These are phyloP conservation scores for Gonocerus acuteangulatus DNA, from an alignment of 2,888 invertebrate species.

Conservation along the genomic window DNA sequence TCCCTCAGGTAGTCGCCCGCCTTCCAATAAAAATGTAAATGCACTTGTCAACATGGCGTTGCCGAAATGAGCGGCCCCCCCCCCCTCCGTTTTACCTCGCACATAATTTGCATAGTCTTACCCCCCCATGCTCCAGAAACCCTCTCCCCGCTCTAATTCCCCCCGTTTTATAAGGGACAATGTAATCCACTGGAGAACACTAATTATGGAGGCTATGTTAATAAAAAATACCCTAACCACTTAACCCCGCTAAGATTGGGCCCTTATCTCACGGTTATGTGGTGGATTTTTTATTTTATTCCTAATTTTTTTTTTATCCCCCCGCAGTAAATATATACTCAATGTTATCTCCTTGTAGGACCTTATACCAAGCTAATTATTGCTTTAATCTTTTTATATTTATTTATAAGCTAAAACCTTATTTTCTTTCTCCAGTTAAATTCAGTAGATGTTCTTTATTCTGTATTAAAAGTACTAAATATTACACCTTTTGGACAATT, in stretches of 20 bases:
- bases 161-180: conserved; percentile 13
- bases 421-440: no score
- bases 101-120: no score
- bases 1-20: background rate
- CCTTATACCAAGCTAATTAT: no score
- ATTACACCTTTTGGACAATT: no score
- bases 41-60: conserved; percentile 18
- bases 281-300: background rate
- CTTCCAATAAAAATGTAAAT: conserved; percentile 27
- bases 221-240: conserved; percentile 1
- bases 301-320: background rate
- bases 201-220: conserved; percentile 9
- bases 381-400: background rate
- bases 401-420: background rate
- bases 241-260: background rate
- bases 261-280: conserved; percentile 7
- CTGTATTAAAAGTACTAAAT: no score
- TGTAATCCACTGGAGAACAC: conserved; percentile 1
- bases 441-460: no score
- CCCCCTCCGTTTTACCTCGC: no score
- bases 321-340: background rate
- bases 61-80: background rate
- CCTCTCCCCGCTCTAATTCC: background rate
- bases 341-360: no score
- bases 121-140: background rate